A percentile compares a stretch with the other conserved stretches of the same genome.
phyloP scores from a whole-genome alignment of 92 coral and sea anemone species.

The Zoanthus solanderi region DNA sequence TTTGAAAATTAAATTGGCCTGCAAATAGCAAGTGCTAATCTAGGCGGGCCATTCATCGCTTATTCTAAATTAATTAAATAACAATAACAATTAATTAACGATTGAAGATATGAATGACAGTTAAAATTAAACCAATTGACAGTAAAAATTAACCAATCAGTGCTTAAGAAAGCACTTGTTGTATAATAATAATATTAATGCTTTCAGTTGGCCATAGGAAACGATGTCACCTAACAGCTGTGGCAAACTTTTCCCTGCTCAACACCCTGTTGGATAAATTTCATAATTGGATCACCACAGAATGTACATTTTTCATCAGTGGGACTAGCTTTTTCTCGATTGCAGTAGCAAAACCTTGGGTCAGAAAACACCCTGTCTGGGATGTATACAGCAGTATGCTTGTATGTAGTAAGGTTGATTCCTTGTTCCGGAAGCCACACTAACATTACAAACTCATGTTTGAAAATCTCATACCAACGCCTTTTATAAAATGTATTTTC shows the following conservation, averaged over 20 bases:
- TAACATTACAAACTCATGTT: constrained; percentile 64
- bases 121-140: constrained; percentile 20
- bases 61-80: neutral
- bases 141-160: constrained; percentile 36
- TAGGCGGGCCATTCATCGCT: neutral
- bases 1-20: neutral
- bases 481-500: constrained; percentile 63
- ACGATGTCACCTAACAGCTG: constrained; percentile 15
- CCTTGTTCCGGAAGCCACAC: constrained; percentile 69
- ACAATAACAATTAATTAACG: neutral
- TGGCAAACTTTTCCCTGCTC: constrained; percentile 51
- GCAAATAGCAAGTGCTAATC: neutral
- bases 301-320: constrained; percentile 59
- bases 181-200: no score
- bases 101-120: neutral
- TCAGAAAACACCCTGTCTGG: constrained; percentile 56
- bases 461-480: constrained; percentile 63
- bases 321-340: constrained; percentile 60
- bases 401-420: constrained; percentile 37
- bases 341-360: constrained; percentile 66
- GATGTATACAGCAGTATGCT: constrained; percentile 64
- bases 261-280: constrained; percentile 61
- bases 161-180: constrained; percentile 17
- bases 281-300: constrained; percentile 65
- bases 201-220: neutral